Conservation (phyloP, 2,888 invertebrate genomes). For the Eledone cirrhosa region DNA sequence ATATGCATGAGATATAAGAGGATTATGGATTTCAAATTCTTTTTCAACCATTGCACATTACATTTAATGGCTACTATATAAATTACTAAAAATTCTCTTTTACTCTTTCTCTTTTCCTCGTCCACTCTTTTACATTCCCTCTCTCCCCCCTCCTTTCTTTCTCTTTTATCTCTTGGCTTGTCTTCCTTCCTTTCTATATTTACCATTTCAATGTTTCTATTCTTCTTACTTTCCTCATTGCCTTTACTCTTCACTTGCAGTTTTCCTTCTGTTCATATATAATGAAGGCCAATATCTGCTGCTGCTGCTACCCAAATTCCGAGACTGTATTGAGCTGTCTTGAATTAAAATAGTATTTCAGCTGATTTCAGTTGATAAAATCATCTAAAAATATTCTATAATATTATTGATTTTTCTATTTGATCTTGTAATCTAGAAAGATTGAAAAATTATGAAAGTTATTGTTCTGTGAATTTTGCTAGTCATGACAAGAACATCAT, state of each 20-base stretch:
- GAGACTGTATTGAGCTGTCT: constrained; percentile 15
- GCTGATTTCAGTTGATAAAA: constrained; percentile 27
- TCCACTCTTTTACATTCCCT: no score
- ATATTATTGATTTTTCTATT: constrained; percentile 26
- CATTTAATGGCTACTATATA: constrained; percentile 20
- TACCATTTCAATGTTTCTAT: constrained; percentile 16
- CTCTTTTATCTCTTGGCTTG: no score
- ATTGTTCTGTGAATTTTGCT: constrained; percentile 25
- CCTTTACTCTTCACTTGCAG: not conserved
- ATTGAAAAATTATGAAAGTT: constrained; percentile 24
- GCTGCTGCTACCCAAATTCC: constrained; percentile 9
- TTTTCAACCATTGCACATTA: constrained; percentile 28
- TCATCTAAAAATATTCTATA: constrained; percentile 27
- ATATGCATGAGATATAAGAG: constrained; percentile 28
- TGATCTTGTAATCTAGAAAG: constrained; percentile 18
- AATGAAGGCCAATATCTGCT: constrained; percentile 12
- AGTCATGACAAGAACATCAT: constrained; percentile 24
- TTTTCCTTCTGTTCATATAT: not conserved
- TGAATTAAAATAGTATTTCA: constrained; percentile 23
- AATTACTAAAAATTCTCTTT: constrained; percentile 19
- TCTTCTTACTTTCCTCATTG: not conserved
- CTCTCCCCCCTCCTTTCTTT: no score
- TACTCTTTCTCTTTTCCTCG: no score
- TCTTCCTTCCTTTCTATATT: constrained; percentile 17
- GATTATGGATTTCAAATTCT: constrained; percentile 24